Base-by-base conservation (phyloP, 1,140 invertebrate genomes). In the Papilio polytes region DNA sequence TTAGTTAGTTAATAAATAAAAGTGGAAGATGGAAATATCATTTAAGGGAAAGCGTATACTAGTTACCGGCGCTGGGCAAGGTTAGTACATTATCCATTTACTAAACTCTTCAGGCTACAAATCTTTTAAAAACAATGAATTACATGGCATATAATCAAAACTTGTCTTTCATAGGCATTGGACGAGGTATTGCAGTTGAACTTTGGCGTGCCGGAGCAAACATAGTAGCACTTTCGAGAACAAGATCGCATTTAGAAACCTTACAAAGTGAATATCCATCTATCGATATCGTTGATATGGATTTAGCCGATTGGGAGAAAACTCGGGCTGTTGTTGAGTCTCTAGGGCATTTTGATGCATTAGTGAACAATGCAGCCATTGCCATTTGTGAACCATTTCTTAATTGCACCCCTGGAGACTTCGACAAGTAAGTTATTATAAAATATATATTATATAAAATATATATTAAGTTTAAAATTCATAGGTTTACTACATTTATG, bases 1-100 rank as follows among this genome's bases (percentile, higher is more conserved):
- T 46, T 74, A 74, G 72, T 6, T 74, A 74, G 18, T 46, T 74
- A 51, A 74, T 20, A 74, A 51, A 26, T 74, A 78, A 78, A 41
- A 59, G 31, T 66, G 8, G 80, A 89, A 85, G 81, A 95, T 95
- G 94, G 94, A 95, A 87, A 95, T 95, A 20, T 95, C 95, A 83
- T 97, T 98, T 85, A 95, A 96, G 88, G 96, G 96, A 74, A 98
- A 98, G 95, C 95, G 96, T 72, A 97, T 98, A 85, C 95, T 98
- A 26, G 97, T 98, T 1, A 98, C 98, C 48, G 98, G 98, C 77
- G 97, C 97, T 36, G 97, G 98, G 51, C 96, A 97, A 96, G 97
- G 97, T 98, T 86, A 89, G 86, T 86, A 46, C 26, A 72, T 79
- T 82, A 80, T 9, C 12, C 12, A 74, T 74, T 74, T 44, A 44